A percentile compares a stretch with the other conserved stretches of the same genome.
phyloP scores from a whole-genome alignment of 1,140 invertebrate species.

The Nasonia longicornis region DNA sequence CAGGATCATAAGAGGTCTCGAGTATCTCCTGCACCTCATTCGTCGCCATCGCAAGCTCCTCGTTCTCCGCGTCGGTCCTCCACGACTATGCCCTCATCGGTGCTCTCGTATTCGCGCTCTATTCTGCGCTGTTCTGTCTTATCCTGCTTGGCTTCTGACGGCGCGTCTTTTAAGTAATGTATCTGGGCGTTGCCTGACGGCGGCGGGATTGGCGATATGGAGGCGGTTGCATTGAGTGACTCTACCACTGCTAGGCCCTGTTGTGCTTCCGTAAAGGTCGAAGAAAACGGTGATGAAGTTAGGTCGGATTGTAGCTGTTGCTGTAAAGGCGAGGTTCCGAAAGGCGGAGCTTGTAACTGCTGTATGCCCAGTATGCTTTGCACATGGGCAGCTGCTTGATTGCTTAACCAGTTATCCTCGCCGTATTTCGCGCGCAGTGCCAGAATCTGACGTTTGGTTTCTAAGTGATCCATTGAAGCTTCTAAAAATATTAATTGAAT shows the following conservation, averaged over 20 bases:
- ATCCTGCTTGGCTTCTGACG: not conserved
- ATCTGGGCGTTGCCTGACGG: not conserved
- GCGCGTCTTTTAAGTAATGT: not conserved
- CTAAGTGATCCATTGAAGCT: slow-evolving; percentile 68
- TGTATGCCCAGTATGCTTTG: slow-evolving; percentile 71
- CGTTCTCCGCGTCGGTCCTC: slow-evolving; percentile 9
- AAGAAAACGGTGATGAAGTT: slow-evolving; percentile 37
- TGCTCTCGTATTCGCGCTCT: slow-evolving; percentile 34
- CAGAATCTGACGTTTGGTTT: slow-evolving; percentile 74
- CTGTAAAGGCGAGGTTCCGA: not conserved
- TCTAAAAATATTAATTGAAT: slow-evolving; percentile 46
- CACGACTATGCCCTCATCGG: slow-evolving; percentile 27
- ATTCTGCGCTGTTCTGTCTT: slow-evolving; percentile 5
- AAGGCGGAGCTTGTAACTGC: not conserved
- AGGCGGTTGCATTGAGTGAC: not conserved
- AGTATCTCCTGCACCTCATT: slow-evolving; percentile 31
- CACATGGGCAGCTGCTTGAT: slow-evolving; percentile 69
- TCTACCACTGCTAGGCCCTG: not conserved
- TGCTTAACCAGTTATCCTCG: slow-evolving; percentile 73
- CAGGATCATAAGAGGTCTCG: slow-evolving; percentile 54
- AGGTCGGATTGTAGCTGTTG: not conserved
- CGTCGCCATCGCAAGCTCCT: slow-evolving; percentile 29
- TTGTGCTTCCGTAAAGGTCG: slow-evolving; percentile 24
- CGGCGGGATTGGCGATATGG: slow-evolving; percentile 24
- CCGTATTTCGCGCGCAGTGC: slow-evolving; percentile 72